phyloP scores from a whole-genome alignment of 2,797 vertebrate species.

The Monodelphis domestica region DNA sequence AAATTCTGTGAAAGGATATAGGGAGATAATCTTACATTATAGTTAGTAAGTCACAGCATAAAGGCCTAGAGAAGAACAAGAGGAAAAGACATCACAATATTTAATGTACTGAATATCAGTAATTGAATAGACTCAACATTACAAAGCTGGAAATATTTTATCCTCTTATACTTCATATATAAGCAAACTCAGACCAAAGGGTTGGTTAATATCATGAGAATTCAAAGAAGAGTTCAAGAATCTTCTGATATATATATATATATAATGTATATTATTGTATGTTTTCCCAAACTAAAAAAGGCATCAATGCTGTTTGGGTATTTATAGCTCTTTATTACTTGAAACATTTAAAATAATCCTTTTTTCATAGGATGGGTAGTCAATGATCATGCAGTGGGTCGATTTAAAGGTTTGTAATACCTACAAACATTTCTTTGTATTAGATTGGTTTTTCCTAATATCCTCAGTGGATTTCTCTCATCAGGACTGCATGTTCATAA shows the following conservation, averaged over 20 bases:
- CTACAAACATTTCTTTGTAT: slow-evolving; percentile 55
- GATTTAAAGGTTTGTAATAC: slow-evolving; percentile 64
- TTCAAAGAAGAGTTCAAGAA: background rate
- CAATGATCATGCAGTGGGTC: slow-evolving; percentile 69
- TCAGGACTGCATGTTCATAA: slow-evolving; percentile 64
- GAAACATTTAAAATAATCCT: slow-evolving; percentile 40
- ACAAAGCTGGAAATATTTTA: background rate
- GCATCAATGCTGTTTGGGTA: background rate
- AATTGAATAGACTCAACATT: background rate
- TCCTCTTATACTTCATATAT: background rate
- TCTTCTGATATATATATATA: background rate
- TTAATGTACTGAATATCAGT: background rate
- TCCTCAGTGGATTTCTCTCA: slow-evolving; percentile 64
- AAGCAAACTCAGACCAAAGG: background rate
- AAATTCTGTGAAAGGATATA: slow-evolving; percentile 7
- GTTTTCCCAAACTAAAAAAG: background rate
- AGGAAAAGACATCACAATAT: background rate
- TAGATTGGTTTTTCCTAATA: slow-evolving; percentile 27
- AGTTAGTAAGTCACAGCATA: background rate
- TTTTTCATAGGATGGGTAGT: slow-evolving; percentile 16
- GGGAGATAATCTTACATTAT: slow-evolving; percentile 8
- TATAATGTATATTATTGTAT: background rate
- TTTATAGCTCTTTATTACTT: background rate
- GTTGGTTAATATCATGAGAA: background rate
- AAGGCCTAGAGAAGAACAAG: background rate